Percentiles rank a stretch among this genome's conserved stretches.
Conservation (phyloP, 2,888 invertebrate species). For the Ferrisia virgata region DNA sequence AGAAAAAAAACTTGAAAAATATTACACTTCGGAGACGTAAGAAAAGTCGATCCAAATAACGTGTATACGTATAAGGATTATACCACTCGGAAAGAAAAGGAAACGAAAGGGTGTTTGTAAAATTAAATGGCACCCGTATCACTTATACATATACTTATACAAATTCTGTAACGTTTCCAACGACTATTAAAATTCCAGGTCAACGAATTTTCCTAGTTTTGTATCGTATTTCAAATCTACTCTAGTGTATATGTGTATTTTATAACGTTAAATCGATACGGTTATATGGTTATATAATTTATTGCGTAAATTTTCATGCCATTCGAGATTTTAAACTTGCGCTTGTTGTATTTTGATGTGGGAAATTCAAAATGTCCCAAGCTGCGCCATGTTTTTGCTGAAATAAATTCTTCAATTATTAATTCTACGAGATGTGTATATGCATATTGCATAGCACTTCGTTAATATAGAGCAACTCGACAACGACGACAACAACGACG, state of each 20-base stretch:
- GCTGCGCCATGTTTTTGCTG: not conserved
- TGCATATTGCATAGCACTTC: not conserved
- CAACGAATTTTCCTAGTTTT: constrained; percentile 4
- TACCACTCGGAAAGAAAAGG: not conserved
- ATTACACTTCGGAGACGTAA: not conserved
- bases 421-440: not conserved
- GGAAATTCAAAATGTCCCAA: not conserved
- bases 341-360: not conserved
- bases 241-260: not conserved
- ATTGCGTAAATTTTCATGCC: constrained; percentile 11
- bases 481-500: not conserved
- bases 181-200: constrained; percentile 22
- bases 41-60: not conserved
- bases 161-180: not conserved
- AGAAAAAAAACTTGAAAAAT: not conserved
- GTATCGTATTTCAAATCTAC: constrained; percentile 17
- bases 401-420: not conserved
- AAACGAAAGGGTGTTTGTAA: not conserved
- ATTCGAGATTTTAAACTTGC: not conserved
- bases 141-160: not conserved
- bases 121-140: constrained; percentile 6
- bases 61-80: not conserved
- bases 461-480: too few relatives aligned
- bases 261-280: constrained; percentile 6
- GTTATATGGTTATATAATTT: not conserved